Base-by-base conservation (phyloP, 2,888 invertebrate species). In the Epistrophella euchroma region DNA sequence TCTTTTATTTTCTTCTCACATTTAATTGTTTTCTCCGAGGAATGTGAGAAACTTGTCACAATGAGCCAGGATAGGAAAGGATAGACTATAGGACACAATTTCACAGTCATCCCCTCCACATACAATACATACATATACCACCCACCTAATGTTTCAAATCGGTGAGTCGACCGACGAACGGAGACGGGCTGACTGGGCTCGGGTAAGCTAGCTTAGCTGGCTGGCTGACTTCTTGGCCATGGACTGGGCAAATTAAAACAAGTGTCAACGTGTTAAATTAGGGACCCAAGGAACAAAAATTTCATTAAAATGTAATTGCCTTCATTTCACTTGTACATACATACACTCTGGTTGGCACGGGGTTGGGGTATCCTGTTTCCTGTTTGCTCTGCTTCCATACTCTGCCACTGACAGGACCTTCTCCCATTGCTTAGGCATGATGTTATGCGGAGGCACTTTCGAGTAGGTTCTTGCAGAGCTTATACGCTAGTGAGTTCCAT, bases 241-340 rank as follows among this genome's bases (percentile, higher is more conserved):
- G 79, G 84, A 85, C 58, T 72, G 80, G 71, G 80, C 43, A 80
- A 85, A 85, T 85, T 85, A 85, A 86, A 86, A 86, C 86, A 82
- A 86, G 81, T 86, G 86, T 81, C 86, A 86, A 81, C 81, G 86
- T 81, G 81, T 86, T 86, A 86, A 86, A 86, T 86, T 86, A 86
- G 81, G 86, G 71, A 70, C 76, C 81, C 81, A 86, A 86, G 71
- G 81, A 77, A 77, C 86, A 86, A 86, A 86, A 86, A 86, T 86
- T 86, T 86, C 86, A 86, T 86, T 86, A 81, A 81, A 86, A 81
- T 82, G 81, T 86, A 86, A 86, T 81, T 86, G 81, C 81, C 81
- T 76, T 82, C 86, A 81, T 86, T 86, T 74, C 82, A 71, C 64
- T 86, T 74, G 77, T 86, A 47, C 45, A 28, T 9, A 40, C n/a